Base-by-base conservation (phyloP, 2,113 vertebrate genomes). In the Microcebus ravelobensis region DNA sequence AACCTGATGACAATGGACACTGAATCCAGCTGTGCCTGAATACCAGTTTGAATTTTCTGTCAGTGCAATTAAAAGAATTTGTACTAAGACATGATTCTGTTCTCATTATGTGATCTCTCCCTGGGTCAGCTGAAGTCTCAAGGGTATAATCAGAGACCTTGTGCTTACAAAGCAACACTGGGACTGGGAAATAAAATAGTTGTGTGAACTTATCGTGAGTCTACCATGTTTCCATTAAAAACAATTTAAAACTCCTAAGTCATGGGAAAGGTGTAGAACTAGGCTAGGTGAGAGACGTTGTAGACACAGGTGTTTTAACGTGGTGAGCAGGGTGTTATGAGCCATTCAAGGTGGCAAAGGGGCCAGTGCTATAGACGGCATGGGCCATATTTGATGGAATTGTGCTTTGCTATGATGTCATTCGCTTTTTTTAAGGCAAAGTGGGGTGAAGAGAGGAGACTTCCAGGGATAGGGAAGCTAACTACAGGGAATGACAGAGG, bases 351-450 rank as follows among this genome's bases (percentile, higher is more conserved):
- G 57, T 23, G 39, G 88, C 21, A 67, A 18, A 61, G 55, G 27
- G 36, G 14, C 52, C 55, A 80, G 0, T 2, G 14, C 39, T 76
- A 11, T 36, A 23, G 79, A 50, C 17, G 45, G 36, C 20, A 23
- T 7, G 8, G 59, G 29, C 14, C 5, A 20, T 8, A 20, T 15
- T 48, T 48, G 21, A 91, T 61, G 25, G 39, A 61, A 68, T 0
- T 61, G 52, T 79, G 39, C 73, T 87, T 68, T 86, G 29, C 13
- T 50, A 9, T 48, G 34, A 65, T n/a, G 31, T 48, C 48, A 17
- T 27, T 76, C 42, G 48, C n/a, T 57, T 93, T 89, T 96, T 84
- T 34, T 23, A 96, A 96, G 70, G 48, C 42, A 93, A 92, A 90
- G 61, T 48, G 42, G 89, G 73, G 45, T 87, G 48, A 93, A 82